Conservation (phyloP, 2,888 invertebrate species). For the Lobophora halterata region DNA sequence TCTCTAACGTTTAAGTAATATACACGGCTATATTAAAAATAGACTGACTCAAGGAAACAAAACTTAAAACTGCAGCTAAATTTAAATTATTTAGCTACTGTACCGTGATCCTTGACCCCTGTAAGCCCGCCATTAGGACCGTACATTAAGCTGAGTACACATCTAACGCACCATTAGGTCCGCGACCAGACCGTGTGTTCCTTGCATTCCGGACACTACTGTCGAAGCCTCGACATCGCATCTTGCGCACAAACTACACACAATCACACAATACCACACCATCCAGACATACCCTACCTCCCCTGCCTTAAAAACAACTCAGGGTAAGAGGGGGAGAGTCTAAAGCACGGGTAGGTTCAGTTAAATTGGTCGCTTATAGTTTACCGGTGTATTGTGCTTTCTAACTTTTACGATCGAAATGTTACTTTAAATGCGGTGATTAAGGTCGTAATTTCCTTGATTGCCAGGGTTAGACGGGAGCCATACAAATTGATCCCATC, state of each 20-base stretch:
- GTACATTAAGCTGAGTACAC: conserved; percentile 23
- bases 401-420: conserved; percentile 41
- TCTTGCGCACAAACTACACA: conserved; percentile 61
- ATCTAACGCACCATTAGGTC: conserved; percentile 21
- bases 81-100: conserved; percentile 17
- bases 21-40: too few relatives aligned
- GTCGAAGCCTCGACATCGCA: conserved; percentile 50
- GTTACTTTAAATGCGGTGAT: conserved; percentile 42
- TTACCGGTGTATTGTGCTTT: conserved; percentile 60
- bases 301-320: conserved; percentile 14
- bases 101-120: conserved; percentile 18
- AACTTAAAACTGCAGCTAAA: conserved; percentile 9
- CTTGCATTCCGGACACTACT: conserved; percentile 38
- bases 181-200: conserved; percentile 13
- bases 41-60: conserved; percentile 2
- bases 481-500: conserved; percentile 71
- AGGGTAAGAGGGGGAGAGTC: conserved; percentile 27
- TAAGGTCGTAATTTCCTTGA: conserved; percentile 53
- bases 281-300: conserved; percentile 29
- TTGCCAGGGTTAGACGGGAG: conserved; percentile 46
- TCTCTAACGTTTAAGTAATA: too few relatives aligned
- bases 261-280: conserved; percentile 35
- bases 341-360: conserved; percentile 39
- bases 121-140: conserved; percentile 25
- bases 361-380: conserved; percentile 49